Evolutionary conservation across 2,113 vertebrate genomes (phyloP), one percentile per base, ranked within the genome.

Genomic region (Syngnathus scovelli): DNA sequence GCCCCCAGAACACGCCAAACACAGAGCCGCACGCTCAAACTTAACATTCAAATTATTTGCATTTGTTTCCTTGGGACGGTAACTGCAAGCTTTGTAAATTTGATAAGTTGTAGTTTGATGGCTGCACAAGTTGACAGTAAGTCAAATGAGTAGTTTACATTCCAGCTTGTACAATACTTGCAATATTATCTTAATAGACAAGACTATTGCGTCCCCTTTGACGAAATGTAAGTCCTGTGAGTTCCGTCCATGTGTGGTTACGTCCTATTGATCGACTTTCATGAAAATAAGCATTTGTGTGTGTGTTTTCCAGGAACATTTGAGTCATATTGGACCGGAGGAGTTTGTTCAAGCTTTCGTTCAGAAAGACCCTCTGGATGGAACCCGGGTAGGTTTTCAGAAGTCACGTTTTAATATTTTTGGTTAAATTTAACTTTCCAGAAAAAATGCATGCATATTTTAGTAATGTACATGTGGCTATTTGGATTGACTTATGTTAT

Each of bases 321-420:
- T 99, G 70, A 93, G 92, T 83, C 94, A 95, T 63, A 98, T 99
- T 18, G 95, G 94, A 43, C 95, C 96, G 0, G 95, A 99, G 84
- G 96, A 98, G 80, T 98, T 99, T 85, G 92, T 99, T 74, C 95
- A 98, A 71, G 95, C 95, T 0, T 96, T 99, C 84, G 93, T 93
- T 54, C 95, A 95, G 78, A 98, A 98, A 88, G 94, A 93, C 82
- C 93, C 92, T 10, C 87, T 98, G 48, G 93, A 95, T 85, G 95
- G 93, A 66, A 92, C 93, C 66, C 93, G 95, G 96, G 95, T 98
- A 91, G 16, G 56, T n/a, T 64, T 39, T 19, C 36, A 7, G 18
- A 5, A 60, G 33, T 60, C 11, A 56, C 5, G 54, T 56, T 56
- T 56, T 15, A 27, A 27, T 55, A 16, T 4, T 46, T 46, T 16